Evolutionary conservation across 2,888 invertebrate genomes (phyloP).

Genomic region (Lymantria dispar): DNA sequence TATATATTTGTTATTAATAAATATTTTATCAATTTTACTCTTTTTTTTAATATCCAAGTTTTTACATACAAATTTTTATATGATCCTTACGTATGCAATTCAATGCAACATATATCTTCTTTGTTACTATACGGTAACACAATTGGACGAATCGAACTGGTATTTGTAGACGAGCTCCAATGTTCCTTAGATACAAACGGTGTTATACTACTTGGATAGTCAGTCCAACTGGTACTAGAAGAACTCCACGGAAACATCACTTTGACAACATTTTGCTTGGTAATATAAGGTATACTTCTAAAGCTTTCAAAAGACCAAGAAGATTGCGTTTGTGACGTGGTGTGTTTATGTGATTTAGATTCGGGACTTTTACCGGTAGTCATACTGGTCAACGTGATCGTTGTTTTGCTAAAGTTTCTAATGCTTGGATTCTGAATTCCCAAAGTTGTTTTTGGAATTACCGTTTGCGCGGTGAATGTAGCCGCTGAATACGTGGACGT

Average conservation of each 20-base stretch:
- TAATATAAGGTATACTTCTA: conserved; percentile 18
- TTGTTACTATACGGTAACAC: background rate
- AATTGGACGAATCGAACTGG: background rate
- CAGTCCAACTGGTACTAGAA: conserved; percentile 36
- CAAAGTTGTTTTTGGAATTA: conserved; percentile 30
- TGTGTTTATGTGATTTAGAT: background rate
- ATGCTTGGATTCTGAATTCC: conserved; percentile 6
- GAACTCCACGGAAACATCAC: conserved; percentile 50
- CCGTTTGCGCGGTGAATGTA: background rate
- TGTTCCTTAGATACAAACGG: conserved; percentile 19
- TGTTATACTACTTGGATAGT: conserved; percentile 48
- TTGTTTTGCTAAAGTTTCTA: conserved; percentile 10
- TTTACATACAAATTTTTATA: background rate
- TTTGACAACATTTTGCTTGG: conserved; percentile 13
- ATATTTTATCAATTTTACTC: conserved; percentile 42
- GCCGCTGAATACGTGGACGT: background rate
- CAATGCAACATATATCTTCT: background rate
- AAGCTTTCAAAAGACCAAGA: conserved; percentile 52
- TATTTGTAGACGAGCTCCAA: conserved; percentile 25
- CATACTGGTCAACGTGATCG: conserved; percentile 12
- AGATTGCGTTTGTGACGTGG: conserved; percentile 23
- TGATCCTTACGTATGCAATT: background rate
- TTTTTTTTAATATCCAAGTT: conserved; percentile 35
- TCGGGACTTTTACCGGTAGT: background rate
- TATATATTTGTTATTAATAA: conserved; percentile 41